These are phyloP conservation scores for Drosophila sp. DNA, from an alignment of 1,140 invertebrate species.

Conservation along the genomic window DNA sequence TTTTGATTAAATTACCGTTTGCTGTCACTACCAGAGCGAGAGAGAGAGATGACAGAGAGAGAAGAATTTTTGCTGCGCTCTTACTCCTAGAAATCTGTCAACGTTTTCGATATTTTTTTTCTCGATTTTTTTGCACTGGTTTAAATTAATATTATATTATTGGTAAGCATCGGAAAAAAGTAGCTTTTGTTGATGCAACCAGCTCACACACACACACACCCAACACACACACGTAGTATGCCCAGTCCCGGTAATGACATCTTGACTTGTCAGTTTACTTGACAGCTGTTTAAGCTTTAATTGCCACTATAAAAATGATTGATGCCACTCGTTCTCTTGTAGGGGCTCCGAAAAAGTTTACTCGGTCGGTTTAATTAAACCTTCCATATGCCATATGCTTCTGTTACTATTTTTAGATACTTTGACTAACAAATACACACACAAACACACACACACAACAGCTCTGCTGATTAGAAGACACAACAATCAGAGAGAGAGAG, in stretches of 20 bases:
- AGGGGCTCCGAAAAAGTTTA: slow-evolving; percentile 16
- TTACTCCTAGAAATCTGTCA: slow-evolving; percentile 26
- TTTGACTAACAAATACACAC: slow-evolving; percentile 13
- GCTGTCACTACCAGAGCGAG: slow-evolving; percentile 48
- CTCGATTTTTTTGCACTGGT: neutral
- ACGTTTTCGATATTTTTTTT: slow-evolving; percentile 21
- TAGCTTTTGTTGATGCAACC: slow-evolving; percentile 4
- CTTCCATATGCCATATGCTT: slow-evolving; percentile 44
- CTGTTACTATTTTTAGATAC: slow-evolving; percentile 48
- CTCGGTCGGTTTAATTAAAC: slow-evolving; percentile 49
- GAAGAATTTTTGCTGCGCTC: slow-evolving; percentile 22
- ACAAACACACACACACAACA: neutral
- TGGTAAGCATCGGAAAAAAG: slow-evolving; percentile 19
- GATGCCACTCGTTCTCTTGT: slow-evolving; percentile 34
- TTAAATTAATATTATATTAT: slow-evolving; percentile 32
- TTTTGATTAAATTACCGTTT: slow-evolving; percentile 60
- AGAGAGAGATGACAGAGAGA: slow-evolving; percentile 6
- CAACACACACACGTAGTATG: neutral
- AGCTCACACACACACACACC: neutral
- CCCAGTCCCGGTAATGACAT: slow-evolving; percentile 33
- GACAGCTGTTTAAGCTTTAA: slow-evolving; percentile 50
- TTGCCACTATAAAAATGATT: slow-evolving; percentile 54
- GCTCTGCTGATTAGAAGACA: slow-evolving; percentile 36
- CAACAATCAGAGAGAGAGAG: neutral
- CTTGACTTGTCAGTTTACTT: slow-evolving; percentile 38